phyloP scores from a whole-genome alignment of 2,797 vertebrate genomes.

The Gallinago solitaria region DNA sequence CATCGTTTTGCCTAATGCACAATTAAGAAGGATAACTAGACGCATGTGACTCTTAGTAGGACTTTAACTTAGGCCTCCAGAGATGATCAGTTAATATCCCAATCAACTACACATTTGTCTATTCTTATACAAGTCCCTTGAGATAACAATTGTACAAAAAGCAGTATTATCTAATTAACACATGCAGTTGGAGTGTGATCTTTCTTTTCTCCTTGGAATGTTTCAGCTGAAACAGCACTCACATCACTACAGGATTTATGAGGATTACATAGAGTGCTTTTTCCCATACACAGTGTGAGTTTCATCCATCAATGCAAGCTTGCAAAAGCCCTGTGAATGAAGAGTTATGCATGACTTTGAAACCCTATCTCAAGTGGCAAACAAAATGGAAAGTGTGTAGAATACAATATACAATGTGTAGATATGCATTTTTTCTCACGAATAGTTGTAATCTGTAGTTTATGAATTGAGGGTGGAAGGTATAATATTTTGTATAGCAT shows the following conservation, averaged over 20 bases:
- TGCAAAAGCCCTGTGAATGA: conserved; percentile 29
- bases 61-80: not conserved
- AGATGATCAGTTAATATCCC: conserved; percentile 30
- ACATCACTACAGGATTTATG: conserved; percentile 18
- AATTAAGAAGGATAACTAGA: conserved; percentile 31
- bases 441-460: not conserved
- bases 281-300: conserved; percentile 43
- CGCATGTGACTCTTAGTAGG: not conserved
- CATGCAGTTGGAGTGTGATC: not conserved
- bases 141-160: conserved; percentile 26
- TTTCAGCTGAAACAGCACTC: not conserved
- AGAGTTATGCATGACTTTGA: not conserved
- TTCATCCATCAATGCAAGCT: conserved; percentile 36
- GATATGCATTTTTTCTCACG: not conserved
- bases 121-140: not conserved
- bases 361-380: conserved; percentile 32
- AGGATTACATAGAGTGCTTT: conserved; percentile 44
- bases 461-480: not conserved
- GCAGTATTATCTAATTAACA: conserved; percentile 47
- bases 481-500: not conserved
- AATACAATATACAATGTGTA: not conserved
- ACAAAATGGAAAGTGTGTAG: not conserved
- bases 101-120: conserved; percentile 5
- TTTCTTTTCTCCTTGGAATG: not conserved
- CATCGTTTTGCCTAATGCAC: conserved; percentile 35